Conservation (phyloP, 1,140 invertebrate species). For the Leptestheria dahalacensis region DNA sequence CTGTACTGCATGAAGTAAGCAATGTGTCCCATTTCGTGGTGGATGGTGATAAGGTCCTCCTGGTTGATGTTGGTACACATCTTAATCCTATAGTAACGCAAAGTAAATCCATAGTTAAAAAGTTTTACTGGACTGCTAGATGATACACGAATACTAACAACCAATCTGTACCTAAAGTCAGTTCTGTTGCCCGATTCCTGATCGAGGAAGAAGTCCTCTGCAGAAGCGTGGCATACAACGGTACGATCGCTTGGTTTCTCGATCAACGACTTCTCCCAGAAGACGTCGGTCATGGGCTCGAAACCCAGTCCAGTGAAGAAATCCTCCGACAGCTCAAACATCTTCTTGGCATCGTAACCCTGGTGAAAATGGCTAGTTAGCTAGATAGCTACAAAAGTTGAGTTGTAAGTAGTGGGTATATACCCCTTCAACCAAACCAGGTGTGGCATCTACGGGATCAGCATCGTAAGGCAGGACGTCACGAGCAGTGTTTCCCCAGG, state of each 20-base stretch:
- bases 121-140: not conserved
- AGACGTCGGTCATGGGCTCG: slow-evolving; percentile 56
- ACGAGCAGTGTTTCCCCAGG: slow-evolving; percentile 33
- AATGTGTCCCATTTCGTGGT: slow-evolving; percentile 57
- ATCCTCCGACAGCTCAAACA: slow-evolving; percentile 24
- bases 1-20: slow-evolving; percentile 33
- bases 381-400: too few relatives aligned
- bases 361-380: slow-evolving; percentile 15
- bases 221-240: slow-evolving; percentile 36
- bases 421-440: slow-evolving; percentile 7
- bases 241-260: slow-evolving; percentile 59
- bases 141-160: not conserved
- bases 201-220: slow-evolving; percentile 36
- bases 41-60: slow-evolving; percentile 49
- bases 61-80: slow-evolving; percentile 55
- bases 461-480: slow-evolving; percentile 29
- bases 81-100: slow-evolving; percentile 43
- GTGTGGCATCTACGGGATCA: slow-evolving; percentile 28
- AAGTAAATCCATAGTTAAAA: not conserved
- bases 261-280: slow-evolving; percentile 67
- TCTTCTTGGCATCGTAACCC: slow-evolving; percentile 25
- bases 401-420: too few relatives aligned
- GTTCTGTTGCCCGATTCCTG: slow-evolving; percentile 25
- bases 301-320: slow-evolving; percentile 25
- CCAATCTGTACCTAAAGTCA: slow-evolving; percentile 22